phyloP scores from a whole-genome alignment of 2,113 vertebrate genomes.

The Crocuta crocuta region DNA sequence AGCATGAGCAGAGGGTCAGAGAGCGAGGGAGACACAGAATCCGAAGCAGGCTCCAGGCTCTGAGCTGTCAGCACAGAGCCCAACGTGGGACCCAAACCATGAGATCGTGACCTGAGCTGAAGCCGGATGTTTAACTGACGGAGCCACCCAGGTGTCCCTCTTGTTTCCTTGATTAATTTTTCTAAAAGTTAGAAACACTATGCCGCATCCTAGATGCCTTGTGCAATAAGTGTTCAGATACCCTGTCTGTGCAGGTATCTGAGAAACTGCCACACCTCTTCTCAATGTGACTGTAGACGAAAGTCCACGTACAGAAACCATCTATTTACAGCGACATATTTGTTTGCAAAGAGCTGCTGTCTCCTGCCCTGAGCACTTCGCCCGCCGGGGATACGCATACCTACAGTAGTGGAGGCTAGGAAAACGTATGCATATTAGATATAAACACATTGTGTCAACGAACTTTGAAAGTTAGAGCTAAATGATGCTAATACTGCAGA shows the following conservation, averaged over 20 bases:
- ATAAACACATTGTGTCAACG: neutral
- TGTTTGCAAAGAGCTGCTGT: neutral
- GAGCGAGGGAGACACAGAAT: too few relatives aligned
- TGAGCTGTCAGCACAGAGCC: too few relatives aligned
- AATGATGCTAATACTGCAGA: neutral
- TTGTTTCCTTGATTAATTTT: neutral
- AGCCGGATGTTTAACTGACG: too few relatives aligned
- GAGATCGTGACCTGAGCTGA: too few relatives aligned
- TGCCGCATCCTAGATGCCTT: neutral
- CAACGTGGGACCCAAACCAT: too few relatives aligned
- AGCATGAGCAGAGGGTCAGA: too few relatives aligned
- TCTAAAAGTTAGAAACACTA: neutral
- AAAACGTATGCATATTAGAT: neutral
- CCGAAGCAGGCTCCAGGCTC: too few relatives aligned
- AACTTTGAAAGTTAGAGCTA: neutral
- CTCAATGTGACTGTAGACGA: neutral
- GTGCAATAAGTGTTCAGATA: neutral
- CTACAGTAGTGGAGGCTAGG: neutral
- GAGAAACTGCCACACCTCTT: neutral
- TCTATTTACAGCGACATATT: neutral
- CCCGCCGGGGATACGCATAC: too few relatives aligned
- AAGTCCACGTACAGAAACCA: neutral
- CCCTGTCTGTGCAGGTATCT: neutral
- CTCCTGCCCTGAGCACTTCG: neutral
- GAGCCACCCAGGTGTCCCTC: too few relatives aligned